phyloP scores from a whole-genome alignment of 2,113 vertebrate genomes.

The Ardeotis arabs region DNA sequence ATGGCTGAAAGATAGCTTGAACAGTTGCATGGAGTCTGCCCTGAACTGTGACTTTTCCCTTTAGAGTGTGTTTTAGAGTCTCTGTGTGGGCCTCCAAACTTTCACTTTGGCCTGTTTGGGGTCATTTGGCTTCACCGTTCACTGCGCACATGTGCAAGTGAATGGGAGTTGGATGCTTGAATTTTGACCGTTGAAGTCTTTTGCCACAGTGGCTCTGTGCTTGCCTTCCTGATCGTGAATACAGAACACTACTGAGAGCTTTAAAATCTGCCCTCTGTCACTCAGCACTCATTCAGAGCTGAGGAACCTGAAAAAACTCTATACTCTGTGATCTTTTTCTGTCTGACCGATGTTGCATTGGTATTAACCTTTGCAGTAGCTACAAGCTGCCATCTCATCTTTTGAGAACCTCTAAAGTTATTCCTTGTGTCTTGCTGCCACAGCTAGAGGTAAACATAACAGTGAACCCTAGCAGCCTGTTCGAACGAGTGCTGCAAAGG shows the following conservation, averaged over 20 bases:
- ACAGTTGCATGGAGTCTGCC: not conserved
- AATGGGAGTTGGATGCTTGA: not conserved
- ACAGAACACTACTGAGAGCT: not conserved
- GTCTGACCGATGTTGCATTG: rapidly evolving
- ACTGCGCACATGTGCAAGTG: rapidly evolving
- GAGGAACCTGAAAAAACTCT: not conserved
- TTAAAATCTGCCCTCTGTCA: not conserved
- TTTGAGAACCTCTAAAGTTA: not conserved
- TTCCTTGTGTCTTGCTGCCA: not conserved
- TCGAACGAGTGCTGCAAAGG: not conserved
- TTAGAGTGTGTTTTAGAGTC: not conserved
- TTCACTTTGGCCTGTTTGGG: not conserved
- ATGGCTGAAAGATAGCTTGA: not conserved
- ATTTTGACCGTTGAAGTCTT: not conserved
- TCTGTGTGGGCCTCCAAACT: not conserved
- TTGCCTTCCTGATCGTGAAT: not conserved
- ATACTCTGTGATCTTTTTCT: not conserved
- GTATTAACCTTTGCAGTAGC: not conserved
- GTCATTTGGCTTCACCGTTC: not conserved
- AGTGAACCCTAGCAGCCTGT: not conserved
- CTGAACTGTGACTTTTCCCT: not conserved
- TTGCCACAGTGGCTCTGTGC: not conserved
- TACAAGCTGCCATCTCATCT: not conserved
- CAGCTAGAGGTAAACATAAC: not conserved
- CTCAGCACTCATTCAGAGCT: not conserved